Percentiles rank a stretch among this genome's conserved stretches.
Evolutionary conservation across 2,888 invertebrate genomes (phyloP).

Genomic region (Agrotis segetum): DNA sequence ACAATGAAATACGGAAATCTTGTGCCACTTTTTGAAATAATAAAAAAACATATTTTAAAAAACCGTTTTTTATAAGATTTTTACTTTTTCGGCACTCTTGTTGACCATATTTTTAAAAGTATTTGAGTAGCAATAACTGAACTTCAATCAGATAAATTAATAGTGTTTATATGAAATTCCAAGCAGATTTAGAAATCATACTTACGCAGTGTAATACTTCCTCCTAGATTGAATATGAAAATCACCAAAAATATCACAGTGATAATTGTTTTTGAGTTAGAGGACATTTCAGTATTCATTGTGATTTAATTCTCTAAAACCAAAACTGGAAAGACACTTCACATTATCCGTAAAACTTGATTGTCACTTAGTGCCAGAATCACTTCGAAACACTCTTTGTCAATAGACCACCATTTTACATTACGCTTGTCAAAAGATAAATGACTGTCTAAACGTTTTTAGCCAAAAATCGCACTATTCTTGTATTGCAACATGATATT

Average conservation of each 20-base stretch:
- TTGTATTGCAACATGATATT: not conserved
- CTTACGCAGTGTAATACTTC: slow-evolving; percentile 67
- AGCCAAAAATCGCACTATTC: not conserved
- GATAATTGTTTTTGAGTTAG: not conserved
- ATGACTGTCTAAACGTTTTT: no score
- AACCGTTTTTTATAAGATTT: no score
- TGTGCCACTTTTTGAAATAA: no score
- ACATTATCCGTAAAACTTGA: not conserved
- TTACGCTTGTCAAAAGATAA: no score
- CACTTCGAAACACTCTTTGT: not conserved
- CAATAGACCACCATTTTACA: slow-evolving; percentile 1
- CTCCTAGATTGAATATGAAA: not conserved
- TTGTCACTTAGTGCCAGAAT: not conserved
- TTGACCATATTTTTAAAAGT: no score
- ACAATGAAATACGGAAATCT: no score
- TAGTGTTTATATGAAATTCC: no score
- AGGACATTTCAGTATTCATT: slow-evolving; percentile 12
- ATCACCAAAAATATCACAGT: slow-evolving; percentile 16
- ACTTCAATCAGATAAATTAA: no score
- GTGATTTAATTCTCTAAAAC: no score
- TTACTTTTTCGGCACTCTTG: no score
- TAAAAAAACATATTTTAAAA: no score
- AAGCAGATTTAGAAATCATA: slow-evolving; percentile 9
- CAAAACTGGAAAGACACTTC: not conserved
- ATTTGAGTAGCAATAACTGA: no score